Conservation (phyloP, 2,797 vertebrate species). For the Amblyopsis hoosieri region DNA sequence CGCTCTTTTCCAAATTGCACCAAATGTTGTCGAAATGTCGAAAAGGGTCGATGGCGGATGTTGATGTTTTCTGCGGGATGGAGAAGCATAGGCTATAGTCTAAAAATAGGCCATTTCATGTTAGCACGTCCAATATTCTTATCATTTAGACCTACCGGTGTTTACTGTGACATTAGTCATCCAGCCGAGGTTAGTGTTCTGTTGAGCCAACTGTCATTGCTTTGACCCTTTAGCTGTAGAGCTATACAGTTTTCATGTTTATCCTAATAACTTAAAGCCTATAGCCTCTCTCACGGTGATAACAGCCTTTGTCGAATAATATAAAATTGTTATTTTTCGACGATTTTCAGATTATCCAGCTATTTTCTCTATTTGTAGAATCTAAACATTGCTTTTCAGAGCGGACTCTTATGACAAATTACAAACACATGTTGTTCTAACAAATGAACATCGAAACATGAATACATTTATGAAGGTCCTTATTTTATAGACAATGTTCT, state of each 20-base stretch:
- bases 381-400: constrained; percentile 46
- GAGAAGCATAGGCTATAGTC: neutral
- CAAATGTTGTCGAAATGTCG: constrained; percentile 55
- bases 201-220: constrained; percentile 80
- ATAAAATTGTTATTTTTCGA: neutral
- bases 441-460: constrained; percentile 1
- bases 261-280: constrained; percentile 60
- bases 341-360: neutral
- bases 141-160: neutral
- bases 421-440: constrained; percentile 17
- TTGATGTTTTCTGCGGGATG: constrained; percentile 47
- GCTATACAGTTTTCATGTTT: constrained; percentile 74
- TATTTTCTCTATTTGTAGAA: constrained; percentile 11
- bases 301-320: too few species aligned
- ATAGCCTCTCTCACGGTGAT: too few species aligned
- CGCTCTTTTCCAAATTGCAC: constrained; percentile 49
- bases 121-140: neutral
- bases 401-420: constrained; percentile 2
- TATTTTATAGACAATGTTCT: too few species aligned
- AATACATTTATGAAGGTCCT: neutral
- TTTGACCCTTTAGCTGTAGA: constrained; percentile 75
- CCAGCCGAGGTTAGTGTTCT: constrained; percentile 32
- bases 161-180: neutral
- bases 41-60: constrained; percentile 57
- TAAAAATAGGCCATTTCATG: neutral